These are phyloP conservation scores for Tipula lateralis DNA, from an alignment of 2,888 invertebrate species.

Conservation along the genomic window DNA sequence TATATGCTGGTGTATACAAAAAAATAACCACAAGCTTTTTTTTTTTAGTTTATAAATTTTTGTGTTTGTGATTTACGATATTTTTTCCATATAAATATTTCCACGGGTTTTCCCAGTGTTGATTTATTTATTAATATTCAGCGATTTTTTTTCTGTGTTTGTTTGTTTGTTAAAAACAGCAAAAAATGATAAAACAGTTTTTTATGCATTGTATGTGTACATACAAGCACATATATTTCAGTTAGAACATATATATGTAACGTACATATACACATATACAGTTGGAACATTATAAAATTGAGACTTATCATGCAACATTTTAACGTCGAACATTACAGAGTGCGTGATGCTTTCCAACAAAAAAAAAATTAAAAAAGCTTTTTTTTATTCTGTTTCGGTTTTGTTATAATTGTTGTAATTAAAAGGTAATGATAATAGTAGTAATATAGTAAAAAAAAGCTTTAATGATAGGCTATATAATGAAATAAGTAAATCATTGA, in stretches of 20 bases:
- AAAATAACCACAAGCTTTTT: neutral
- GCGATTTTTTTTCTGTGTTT: neutral
- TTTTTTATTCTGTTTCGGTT: neutral
- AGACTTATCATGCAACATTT: neutral
- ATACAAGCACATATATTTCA: neutral
- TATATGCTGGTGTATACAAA: no score
- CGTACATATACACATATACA: slow-evolving; percentile 12
- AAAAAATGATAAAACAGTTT: neutral
- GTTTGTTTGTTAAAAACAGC: neutral
- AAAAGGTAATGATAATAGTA: neutral
- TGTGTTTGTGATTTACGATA: neutral
- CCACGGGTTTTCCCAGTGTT: neutral
- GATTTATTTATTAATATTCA: neutral
- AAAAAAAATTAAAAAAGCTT: neutral
- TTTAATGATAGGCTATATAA: neutral
- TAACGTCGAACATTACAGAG: neutral
- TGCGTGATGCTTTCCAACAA: neutral
- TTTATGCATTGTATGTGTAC: neutral
- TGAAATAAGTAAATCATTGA: neutral
- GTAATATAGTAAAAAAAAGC: neutral
- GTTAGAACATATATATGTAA: neutral
- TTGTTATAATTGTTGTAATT: neutral
- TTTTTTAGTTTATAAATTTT: slow-evolving; percentile 3
- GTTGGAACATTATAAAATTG: neutral
- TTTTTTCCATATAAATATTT: neutral